Evolutionary conservation across 92 coral and sea anemone species (phyloP).

Genomic region (Pocillopora meandrina): DNA sequence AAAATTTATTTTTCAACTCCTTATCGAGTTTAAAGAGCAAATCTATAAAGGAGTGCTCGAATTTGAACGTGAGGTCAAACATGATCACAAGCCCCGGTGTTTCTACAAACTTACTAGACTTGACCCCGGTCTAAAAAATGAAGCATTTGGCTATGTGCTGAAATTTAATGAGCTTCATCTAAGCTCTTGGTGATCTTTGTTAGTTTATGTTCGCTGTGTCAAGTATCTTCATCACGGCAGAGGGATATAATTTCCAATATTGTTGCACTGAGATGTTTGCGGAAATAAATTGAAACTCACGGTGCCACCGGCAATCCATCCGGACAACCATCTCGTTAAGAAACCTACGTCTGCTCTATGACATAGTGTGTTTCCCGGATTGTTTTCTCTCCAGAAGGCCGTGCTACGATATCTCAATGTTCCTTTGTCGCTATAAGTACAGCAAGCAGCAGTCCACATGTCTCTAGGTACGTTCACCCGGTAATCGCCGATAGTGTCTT

Average conservation of each 20-base stretch:
- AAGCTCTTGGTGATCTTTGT: neutral
- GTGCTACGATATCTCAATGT: neutral
- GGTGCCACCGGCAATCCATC: neutral
- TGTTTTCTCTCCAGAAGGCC: constrained; percentile 24
- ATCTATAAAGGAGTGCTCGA: too few species aligned
- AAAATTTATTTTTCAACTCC: too few species aligned
- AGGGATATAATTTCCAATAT: neutral
- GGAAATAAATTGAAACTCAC: neutral
- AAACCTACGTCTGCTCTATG: neutral
- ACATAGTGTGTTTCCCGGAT: neutral
- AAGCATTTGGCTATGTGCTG: too few species aligned
- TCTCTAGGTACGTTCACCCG: neutral
- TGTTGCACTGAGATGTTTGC: neutral
- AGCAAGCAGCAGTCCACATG: constrained; percentile 49
- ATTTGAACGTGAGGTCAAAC: too few species aligned
- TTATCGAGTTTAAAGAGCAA: too few species aligned
- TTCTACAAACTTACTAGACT: too few species aligned
- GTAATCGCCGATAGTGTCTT: neutral
- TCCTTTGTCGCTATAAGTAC: constrained; percentile 1
- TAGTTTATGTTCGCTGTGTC: neutral
- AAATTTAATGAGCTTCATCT: too few species aligned
- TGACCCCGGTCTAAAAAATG: too few species aligned
- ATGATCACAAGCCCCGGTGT: too few species aligned
- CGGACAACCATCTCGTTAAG: neutral
- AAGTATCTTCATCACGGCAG: neutral